Conservation (phyloP, 2,888 invertebrate genomes). For the Parnassius mnemosyne region DNA sequence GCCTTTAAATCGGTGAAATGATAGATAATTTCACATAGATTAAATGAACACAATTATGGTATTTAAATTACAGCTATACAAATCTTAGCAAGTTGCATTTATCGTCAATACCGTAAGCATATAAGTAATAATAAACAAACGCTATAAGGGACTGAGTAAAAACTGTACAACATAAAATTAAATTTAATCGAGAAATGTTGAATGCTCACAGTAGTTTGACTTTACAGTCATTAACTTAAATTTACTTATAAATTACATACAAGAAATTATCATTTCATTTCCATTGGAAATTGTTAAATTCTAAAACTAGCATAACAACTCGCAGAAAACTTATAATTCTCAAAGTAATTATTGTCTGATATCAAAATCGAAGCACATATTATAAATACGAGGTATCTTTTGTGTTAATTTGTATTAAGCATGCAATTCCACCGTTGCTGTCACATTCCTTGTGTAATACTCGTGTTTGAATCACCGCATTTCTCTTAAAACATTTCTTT, state of each 20-base stretch:
- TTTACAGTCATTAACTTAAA: slow-evolving; percentile 33
- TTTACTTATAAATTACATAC: slow-evolving; percentile 34
- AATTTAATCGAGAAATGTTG: slow-evolving; percentile 3
- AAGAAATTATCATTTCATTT: slow-evolving; percentile 47
- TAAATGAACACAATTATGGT: slow-evolving; percentile 39
- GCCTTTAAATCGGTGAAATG: slow-evolving; percentile 26
- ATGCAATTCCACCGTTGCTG: neutral
- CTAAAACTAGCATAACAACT: slow-evolving; percentile 53
- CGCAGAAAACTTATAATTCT: slow-evolving; percentile 2
- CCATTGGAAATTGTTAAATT: slow-evolving; percentile 57
- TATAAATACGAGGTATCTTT: neutral
- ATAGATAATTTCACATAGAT: slow-evolving; percentile 31
- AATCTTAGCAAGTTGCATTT: neutral
- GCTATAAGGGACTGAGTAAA: neutral
- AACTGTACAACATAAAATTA: slow-evolving; percentile 29
- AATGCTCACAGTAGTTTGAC: slow-evolving; percentile 21
- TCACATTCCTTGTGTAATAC: neutral
- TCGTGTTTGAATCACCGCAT: neutral
- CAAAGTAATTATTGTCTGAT: slow-evolving; percentile 4
- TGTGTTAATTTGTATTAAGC: neutral
- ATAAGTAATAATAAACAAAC: neutral
- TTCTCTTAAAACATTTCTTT: neutral
- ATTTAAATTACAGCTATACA: slow-evolving; percentile 23
- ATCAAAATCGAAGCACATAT: neutral
- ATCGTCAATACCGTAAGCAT: slow-evolving; percentile 20